A percentile compares a stretch with the other conserved stretches of the same genome.
Conservation (phyloP, 2,113 vertebrate species). For the Sphyrna mokarran region DNA sequence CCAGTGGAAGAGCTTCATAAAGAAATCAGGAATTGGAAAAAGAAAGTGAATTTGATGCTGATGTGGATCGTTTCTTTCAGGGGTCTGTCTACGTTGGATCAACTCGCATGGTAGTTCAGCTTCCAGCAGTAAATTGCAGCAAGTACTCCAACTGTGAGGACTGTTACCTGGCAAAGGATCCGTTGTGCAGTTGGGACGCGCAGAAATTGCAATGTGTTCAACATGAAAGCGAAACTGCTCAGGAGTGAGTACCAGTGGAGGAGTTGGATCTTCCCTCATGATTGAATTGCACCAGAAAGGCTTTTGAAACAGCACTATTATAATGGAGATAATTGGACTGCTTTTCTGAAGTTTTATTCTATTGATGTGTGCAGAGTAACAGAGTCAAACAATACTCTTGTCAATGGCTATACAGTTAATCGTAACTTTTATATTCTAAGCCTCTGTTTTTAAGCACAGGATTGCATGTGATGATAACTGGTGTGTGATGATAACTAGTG, state of each 20-base stretch:
- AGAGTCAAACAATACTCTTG: no score
- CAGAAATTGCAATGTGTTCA: background rate
- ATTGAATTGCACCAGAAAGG: background rate
- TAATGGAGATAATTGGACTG: background rate
- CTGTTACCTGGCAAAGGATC: background rate
- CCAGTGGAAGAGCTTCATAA: background rate
- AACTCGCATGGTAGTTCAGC: background rate
- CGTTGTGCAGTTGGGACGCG: background rate
- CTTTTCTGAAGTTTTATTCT: background rate
- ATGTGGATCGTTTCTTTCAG: background rate
- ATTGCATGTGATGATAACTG: no score
- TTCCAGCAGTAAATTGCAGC: constrained; percentile 22
- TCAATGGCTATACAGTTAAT: no score
- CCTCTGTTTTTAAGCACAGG: no score
- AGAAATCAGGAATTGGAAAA: background rate
- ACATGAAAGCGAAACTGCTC: no score
- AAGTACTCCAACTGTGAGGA: background rate
- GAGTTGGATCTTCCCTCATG: background rate
- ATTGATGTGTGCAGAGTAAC: no score
- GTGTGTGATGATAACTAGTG: no score
- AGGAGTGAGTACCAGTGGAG: background rate
- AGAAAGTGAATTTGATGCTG: background rate
- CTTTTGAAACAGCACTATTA: background rate
- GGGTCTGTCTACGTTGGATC: background rate
- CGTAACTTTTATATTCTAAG: no score